Percentiles rank a stretch among this genome's conserved stretches.
Conservation (phyloP, 1,140 invertebrate species). For the Sogatella furcifera region DNA sequence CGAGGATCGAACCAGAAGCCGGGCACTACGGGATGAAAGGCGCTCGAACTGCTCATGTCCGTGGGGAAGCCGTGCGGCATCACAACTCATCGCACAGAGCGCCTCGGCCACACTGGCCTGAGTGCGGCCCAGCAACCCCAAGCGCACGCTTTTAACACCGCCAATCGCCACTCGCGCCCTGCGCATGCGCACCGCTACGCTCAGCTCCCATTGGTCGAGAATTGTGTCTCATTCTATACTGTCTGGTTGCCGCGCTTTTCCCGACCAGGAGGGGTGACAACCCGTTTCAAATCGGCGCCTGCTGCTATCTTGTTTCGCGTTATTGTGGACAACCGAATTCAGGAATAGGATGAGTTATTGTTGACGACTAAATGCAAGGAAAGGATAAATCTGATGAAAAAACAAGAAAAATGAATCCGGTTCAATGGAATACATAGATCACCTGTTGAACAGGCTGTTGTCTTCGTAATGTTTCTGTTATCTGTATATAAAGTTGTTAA, state of each 20-base stretch:
- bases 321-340: no score
- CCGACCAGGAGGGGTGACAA: not conserved
- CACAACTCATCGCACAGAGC: not conserved
- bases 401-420: no score
- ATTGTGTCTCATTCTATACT: no score
- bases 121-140: not conserved
- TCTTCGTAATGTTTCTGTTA: no score
- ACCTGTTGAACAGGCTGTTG: no score
- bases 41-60: not conserved
- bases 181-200: not conserved
- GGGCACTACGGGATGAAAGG: constrained; percentile 3
- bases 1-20: constrained; percentile 8
- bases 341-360: no score
- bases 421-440: no score
- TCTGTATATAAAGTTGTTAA: no score
- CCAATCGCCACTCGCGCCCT: not conserved
- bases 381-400: no score
- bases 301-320: no score
- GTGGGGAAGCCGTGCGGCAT: constrained; percentile 10
- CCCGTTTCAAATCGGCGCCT: no score
- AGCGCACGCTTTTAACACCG: not conserved
- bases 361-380: no score
- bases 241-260: not conserved
- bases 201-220: not conserved
- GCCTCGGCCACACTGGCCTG: constrained; percentile 5